Evolutionary conservation across 35 echinoderm and acorn worm genomes (phyloP).

Genomic region (Heliocidaris erythrogramma): DNA sequence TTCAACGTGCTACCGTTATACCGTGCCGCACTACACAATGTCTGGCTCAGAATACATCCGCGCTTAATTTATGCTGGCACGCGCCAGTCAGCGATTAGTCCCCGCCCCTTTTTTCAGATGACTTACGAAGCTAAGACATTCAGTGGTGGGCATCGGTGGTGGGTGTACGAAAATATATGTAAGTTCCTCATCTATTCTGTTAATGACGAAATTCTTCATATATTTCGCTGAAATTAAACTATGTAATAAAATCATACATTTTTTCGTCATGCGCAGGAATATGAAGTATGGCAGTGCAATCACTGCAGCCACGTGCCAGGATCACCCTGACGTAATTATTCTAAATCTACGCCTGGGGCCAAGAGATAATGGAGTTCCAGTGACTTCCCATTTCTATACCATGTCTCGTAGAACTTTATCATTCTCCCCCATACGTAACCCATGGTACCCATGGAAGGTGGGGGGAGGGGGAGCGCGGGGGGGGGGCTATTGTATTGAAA

Average conservation of each 20-base stretch:
- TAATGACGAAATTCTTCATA: not conserved
- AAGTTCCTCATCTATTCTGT: not conserved
- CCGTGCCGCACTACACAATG: constrained; percentile 32
- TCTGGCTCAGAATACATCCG: constrained; percentile 46
- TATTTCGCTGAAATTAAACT: not conserved
- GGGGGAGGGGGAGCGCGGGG: not conserved
- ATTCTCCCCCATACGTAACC: not conserved
- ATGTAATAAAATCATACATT: not conserved
- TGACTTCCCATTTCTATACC: constrained; percentile 19
- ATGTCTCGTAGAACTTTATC: constrained; percentile 26
- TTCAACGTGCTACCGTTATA: constrained; percentile 54
- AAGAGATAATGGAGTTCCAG: constrained; percentile 48
- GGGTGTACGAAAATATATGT: not conserved
- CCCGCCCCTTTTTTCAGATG: constrained; percentile 30
- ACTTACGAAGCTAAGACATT: not conserved
- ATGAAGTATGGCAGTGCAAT: not conserved
- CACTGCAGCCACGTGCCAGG: constrained; percentile 33
- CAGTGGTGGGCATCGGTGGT: no score
- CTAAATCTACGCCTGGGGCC: constrained; percentile 50
- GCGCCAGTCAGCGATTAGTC: constrained; percentile 24
- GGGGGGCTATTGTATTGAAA: not conserved
- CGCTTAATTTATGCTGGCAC: constrained; percentile 37
- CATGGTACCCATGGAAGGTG: not conserved
- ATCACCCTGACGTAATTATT: constrained; percentile 55
- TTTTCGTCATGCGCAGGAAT: constrained; percentile 34